Conservation (phyloP, 2,797 vertebrate species). For the Rhadinocentrus ornatus region DNA sequence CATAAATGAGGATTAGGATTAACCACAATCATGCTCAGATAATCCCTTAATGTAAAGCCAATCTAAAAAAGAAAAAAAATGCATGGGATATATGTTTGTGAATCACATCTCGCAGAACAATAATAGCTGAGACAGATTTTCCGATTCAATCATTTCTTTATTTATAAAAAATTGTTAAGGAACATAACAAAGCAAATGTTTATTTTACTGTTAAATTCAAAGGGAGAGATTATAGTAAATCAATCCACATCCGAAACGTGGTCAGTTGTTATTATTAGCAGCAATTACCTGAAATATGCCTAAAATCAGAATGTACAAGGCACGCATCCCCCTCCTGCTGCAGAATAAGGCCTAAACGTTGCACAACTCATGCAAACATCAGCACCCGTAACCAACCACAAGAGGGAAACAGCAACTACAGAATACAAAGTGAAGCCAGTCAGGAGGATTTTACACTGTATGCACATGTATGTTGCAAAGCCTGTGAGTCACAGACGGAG, state of each 20-base stretch:
- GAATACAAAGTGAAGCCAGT: not conserved
- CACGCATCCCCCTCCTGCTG: too few species aligned
- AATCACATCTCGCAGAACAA: not conserved
- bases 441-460: not conserved
- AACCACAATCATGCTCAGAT: slow-evolving; percentile 42
- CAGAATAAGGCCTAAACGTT: not conserved
- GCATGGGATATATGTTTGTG: not conserved
- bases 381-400: slow-evolving; percentile 32
- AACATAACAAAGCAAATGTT: not conserved
- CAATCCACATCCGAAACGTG: too few species aligned
- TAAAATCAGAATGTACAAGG: too few species aligned
- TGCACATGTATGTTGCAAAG: not conserved
- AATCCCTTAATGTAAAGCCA: slow-evolving; percentile 11
- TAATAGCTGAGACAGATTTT: not conserved
- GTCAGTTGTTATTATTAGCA: too few species aligned
- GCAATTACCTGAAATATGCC: too few species aligned
- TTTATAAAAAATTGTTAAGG: not conserved
- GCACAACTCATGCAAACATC: not conserved
- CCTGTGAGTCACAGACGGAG: slow-evolving; percentile 7
- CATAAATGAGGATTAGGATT: slow-evolving; percentile 72
- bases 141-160: too few species aligned
- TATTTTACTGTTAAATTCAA: too few species aligned
- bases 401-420: slow-evolving; percentile 49
- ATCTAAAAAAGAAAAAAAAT: not conserved
- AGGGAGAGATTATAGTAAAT: too few species aligned